Evolutionary conservation across 2,888 invertebrate genomes (phyloP), one percentile per base, ranked within the genome.

Genomic region (Bombyx huttoni): DNA sequence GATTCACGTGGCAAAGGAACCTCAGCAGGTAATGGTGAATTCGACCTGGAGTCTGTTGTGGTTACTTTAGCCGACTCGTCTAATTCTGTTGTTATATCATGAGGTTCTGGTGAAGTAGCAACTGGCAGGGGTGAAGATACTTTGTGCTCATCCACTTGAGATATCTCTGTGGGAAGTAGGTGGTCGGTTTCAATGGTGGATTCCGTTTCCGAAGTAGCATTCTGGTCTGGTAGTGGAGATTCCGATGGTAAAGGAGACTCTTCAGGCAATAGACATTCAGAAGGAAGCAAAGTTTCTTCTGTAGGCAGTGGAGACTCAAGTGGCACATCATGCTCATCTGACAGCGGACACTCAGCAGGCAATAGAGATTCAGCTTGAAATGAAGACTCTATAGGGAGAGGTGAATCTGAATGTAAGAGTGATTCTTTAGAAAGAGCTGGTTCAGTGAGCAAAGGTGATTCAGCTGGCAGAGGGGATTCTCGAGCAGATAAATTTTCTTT

Each of bases 211-310:
- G 62, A 64, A 10, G 63, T 49, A 13, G 62, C 59, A 1, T 63
- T 56, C 3, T 60, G 60, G 12, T 49, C 51, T 7, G 64, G 61
- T n/a, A 65, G 51, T 10, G 66, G 65, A 24, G 69, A 67, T 46
- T 63, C 62, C 35, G 57, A 51, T 14, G 64, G 61, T 46, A 64
- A 13, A 13, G 55, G 51, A 33, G 52, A 48, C 48, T 52, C 50
- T 10, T 48, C 13, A 48, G 49, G 14, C n/a, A 48, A 13, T 24
- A 51, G 24, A n/a, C 13, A 35, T 8, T 53, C 49, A 8, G 8
- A 7, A 12, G 8, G 13, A 12, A 7, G 34, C 34, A 49, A 14
- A 34, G n/a, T 45, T 46, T 24, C 24, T 5, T 51, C 50, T 6
- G 14, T 13, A 13, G 47, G 34, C 8, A 50, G 46, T 13, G 62